phyloP scores from a whole-genome alignment of 2,797 vertebrate species.

The Halcyon smyrnensis region DNA sequence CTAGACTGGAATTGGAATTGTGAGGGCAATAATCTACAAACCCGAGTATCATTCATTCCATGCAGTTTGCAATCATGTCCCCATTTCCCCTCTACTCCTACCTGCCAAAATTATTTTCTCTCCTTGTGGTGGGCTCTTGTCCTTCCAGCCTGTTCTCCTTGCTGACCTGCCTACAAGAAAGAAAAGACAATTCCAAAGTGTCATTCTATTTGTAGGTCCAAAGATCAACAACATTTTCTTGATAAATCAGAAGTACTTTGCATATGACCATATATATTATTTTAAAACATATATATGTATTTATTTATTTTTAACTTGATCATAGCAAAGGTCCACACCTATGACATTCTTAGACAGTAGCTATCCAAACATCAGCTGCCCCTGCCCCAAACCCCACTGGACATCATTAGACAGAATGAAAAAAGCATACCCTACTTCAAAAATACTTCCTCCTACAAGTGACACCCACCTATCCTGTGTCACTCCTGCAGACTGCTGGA shows the following conservation, averaged over 20 bases:
- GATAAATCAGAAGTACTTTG: background rate
- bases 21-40: background rate
- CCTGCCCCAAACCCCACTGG: accelerated
- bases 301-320: background rate
- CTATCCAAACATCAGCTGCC: background rate
- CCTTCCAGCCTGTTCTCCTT: background rate
- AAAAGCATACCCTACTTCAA: background rate
- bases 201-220: background rate
- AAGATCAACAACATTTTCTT: background rate
- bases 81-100: background rate
- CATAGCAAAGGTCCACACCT: background rate
- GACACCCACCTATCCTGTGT: background rate
- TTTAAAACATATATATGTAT: accelerated
- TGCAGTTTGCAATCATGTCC: background rate
- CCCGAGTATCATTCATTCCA: background rate
- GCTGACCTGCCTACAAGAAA: background rate
- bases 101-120: background rate
- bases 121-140: background rate
- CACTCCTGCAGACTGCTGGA: background rate
- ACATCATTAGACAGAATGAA: background rate
- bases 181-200: background rate
- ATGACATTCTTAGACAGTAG: background rate
- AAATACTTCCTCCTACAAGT: background rate
- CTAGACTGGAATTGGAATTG: background rate
- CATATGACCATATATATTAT: accelerated